A percentile compares a stretch with the other conserved stretches of the same genome.
phyloP scores from a whole-genome alignment of 2,113 vertebrate genomes.

The Trinectes maculatus region DNA sequence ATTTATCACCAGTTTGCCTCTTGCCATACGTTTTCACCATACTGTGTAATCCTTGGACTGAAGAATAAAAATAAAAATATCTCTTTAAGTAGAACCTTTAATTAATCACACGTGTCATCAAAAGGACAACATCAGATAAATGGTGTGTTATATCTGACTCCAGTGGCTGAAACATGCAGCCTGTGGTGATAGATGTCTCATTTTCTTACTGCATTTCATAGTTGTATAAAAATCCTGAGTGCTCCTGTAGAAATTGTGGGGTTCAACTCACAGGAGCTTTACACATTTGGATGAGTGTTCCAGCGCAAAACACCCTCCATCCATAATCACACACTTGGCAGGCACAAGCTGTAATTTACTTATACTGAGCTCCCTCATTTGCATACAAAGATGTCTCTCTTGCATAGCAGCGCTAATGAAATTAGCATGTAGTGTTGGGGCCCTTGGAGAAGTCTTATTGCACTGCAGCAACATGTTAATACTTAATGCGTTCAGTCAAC shows the following conservation, averaged over 20 bases:
- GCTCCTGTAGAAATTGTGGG: slow-evolving; percentile 2
- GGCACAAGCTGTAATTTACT: slow-evolving; percentile 64
- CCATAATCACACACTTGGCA: slow-evolving; percentile 70
- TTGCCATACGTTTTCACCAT: too few relatives aligned
- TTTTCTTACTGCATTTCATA: slow-evolving; percentile 10
- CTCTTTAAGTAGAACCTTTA: too few relatives aligned
- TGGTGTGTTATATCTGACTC: too few relatives aligned
- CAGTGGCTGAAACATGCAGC: too few relatives aligned
- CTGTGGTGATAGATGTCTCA: neutral
- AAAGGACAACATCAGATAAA: too few relatives aligned
- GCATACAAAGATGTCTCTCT: slow-evolving; percentile 76
- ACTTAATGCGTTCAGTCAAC: slow-evolving; percentile 58
- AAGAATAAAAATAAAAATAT: too few relatives aligned
- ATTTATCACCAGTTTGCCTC: neutral
- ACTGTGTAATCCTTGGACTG: too few relatives aligned
- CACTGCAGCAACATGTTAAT: slow-evolving; percentile 61
- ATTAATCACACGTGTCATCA: too few relatives aligned
- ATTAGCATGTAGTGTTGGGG: slow-evolving; percentile 67
- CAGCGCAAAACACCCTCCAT: slow-evolving; percentile 49
- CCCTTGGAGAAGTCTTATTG: slow-evolving; percentile 56
- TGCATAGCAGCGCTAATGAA: slow-evolving; percentile 70
- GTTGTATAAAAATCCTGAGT: slow-evolving; percentile 10
- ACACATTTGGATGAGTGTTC: slow-evolving; percentile 44
- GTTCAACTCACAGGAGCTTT: slow-evolving; percentile 37
- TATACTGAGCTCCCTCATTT: slow-evolving; percentile 65